These are phyloP conservation scores for Enteromius paludinosus DNA, from an alignment of 2,797 vertebrate genomes.

Conservation along the genomic window DNA sequence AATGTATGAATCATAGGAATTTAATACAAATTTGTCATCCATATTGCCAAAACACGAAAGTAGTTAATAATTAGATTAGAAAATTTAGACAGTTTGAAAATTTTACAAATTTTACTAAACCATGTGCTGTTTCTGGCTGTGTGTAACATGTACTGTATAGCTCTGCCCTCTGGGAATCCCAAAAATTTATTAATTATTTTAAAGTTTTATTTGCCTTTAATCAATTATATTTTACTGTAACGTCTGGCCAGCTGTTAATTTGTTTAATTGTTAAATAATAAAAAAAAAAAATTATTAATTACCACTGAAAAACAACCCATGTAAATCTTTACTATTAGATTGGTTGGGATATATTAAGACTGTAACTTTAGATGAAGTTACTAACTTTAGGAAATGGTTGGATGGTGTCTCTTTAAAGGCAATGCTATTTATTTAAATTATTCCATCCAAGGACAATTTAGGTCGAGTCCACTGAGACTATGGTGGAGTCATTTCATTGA, in stretches of 20 bases:
- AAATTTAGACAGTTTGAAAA: background rate
- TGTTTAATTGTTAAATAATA: background rate
- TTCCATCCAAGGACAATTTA: constrained; percentile 66
- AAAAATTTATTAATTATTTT: background rate
- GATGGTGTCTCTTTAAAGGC: constrained; percentile 57
- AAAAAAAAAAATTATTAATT: background rate
- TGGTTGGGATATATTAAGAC: constrained; percentile 3
- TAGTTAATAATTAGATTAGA: background rate
- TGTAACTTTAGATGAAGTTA: constrained; percentile 17
- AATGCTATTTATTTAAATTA: constrained; percentile 70
- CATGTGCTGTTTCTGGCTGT: background rate
- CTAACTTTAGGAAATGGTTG: constrained; percentile 53
- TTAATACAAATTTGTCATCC: background rate
- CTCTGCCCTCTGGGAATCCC: background rate
- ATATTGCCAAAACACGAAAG: background rate
- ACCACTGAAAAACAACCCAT: constrained; percentile 10
- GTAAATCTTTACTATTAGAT: constrained; percentile 31
- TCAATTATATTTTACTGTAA: background rate
- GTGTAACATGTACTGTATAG: background rate
- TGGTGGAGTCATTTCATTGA: constrained; percentile 50
- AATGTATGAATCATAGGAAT: background rate
- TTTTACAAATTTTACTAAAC: background rate
- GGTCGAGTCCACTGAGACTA: constrained; percentile 55
- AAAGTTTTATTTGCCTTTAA: background rate
- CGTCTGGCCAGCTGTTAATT: background rate